Conservation (phyloP, 2,797 vertebrate species). For the Orientallactaga sibirica region DNA sequence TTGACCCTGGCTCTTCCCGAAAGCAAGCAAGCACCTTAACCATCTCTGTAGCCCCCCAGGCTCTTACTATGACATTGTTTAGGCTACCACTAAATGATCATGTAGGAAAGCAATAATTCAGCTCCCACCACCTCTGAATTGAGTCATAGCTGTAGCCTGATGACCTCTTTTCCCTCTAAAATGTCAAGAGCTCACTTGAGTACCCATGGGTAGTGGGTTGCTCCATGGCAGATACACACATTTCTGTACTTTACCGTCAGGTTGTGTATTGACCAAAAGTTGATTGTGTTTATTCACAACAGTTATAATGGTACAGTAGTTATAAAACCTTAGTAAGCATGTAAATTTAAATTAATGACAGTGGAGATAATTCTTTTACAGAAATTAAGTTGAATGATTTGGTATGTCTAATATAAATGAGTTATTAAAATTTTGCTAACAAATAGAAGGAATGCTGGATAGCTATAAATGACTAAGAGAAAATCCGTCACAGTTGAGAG, state of each 20-base stretch:
- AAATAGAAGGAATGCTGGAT: conserved; percentile 29
- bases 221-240: neutral
- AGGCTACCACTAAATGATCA: conserved; percentile 18
- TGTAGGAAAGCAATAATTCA: conserved; percentile 11
- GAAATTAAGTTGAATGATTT: conserved; percentile 66
- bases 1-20: conserved; percentile 4
- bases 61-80: neutral
- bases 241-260: neutral
- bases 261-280: neutral
- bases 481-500: conserved; percentile 9
- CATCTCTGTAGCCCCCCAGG: neutral
- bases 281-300: conserved; percentile 54
- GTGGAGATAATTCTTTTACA: conserved; percentile 38
- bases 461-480: conserved; percentile 26
- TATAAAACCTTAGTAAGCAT: conserved; percentile 44
- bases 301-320: conserved; percentile 19
- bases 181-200: neutral
- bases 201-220: neutral
- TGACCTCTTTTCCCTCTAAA: conserved; percentile 1
- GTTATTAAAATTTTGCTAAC: conserved; percentile 43
- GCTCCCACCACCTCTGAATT: neutral
- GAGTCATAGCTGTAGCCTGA: neutral
- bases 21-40: no score
- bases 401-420: neutral
- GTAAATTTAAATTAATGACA: conserved; percentile 60